Base-by-base conservation (phyloP, 92 coral and sea anemone genomes). In the Metridium senile region DNA sequence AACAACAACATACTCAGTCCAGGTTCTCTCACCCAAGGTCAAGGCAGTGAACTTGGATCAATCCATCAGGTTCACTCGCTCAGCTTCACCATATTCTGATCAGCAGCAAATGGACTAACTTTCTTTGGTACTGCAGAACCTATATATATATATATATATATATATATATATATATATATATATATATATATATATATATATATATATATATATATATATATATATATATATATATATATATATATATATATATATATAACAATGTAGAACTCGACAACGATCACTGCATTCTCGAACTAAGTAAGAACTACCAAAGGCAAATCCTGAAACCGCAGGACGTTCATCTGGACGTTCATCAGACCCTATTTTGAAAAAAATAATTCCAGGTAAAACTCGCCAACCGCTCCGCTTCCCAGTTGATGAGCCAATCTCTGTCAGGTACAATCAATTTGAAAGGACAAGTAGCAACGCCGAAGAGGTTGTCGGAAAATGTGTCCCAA, bases 21-120 rank as follows among this genome's bases (percentile, higher is more conserved):
- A 54, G 69, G 45, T 56, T 73, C 30, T 35, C 78, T 62, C 78
- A 52, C 20, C 0, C 69, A n/a, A 26, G 26, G n/a, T 31, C 25
- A 26, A 73, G 78, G 45, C 43, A 19, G 68, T 73, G 69, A 26
- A 54, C 78, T n/a, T 75, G 62, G 81, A 53, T 20, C 9, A 72
- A 75, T 20, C 26, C 6, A 21, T 22, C 57, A 10, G 71, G 80
- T 8, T 31, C 49, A 11, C 29, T 25, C 18, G 56, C 53, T 3
- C 80, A 75, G 9, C 71, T 61, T 9, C 72, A 75, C 72, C 72
- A 64, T 35, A 75, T 75, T 29, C 52, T 75, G 22, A 62, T 75
- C 32, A 58, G 33, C 21, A 25, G 58, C 32, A 75, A 75, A 43
- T 75, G 80, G 80, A 31, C 43, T n/a, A 75, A 75, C 59, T 74